Percentiles rank a stretch among this genome's conserved stretches.
Evolutionary conservation across 2,113 vertebrate species (phyloP).

Genomic region (Bufo bufo): DNA sequence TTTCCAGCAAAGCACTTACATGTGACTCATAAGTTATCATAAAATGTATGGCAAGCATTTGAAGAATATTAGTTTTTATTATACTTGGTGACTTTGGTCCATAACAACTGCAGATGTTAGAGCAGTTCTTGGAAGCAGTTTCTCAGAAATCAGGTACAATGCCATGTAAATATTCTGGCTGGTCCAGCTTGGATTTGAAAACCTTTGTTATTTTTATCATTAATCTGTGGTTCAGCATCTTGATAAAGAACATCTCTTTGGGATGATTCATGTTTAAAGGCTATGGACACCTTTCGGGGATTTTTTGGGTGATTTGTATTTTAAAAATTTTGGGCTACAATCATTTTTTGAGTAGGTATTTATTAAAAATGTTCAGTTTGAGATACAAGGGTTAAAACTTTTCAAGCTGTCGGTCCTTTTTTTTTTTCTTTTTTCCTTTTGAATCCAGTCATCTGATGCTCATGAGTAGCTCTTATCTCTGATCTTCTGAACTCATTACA

Average conservation of each 20-base stretch:
- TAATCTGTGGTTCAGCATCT: background rate
- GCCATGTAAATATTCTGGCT: background rate
- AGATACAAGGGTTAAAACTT: too few species aligned
- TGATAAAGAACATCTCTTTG: slow-evolving; percentile 16
- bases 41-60: slow-evolving; percentile 14
- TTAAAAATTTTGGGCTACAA: too few species aligned
- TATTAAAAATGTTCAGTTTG: too few species aligned
- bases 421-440: too few species aligned
- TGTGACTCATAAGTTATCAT: slow-evolving; percentile 10
- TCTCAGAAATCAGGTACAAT: slow-evolving; percentile 41
- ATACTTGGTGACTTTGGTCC: slow-evolving; percentile 1
- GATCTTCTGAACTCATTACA: too few species aligned
- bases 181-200: background rate
- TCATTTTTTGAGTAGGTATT: too few species aligned
- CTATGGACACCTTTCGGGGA: too few species aligned
- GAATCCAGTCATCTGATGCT: too few species aligned
- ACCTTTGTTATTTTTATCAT: background rate
- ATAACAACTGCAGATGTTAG: slow-evolving; percentile 41
- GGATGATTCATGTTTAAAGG: slow-evolving; percentile 7
- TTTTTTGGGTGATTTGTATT: too few species aligned
- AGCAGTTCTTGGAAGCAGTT: slow-evolving; percentile 19
- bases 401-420: too few species aligned
- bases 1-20: background rate
- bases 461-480: too few species aligned
- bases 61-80: slow-evolving; percentile 16